These are phyloP conservation scores for Panonychus citri DNA, from an alignment of 1,140 invertebrate genomes.

Conservation along the genomic window DNA sequence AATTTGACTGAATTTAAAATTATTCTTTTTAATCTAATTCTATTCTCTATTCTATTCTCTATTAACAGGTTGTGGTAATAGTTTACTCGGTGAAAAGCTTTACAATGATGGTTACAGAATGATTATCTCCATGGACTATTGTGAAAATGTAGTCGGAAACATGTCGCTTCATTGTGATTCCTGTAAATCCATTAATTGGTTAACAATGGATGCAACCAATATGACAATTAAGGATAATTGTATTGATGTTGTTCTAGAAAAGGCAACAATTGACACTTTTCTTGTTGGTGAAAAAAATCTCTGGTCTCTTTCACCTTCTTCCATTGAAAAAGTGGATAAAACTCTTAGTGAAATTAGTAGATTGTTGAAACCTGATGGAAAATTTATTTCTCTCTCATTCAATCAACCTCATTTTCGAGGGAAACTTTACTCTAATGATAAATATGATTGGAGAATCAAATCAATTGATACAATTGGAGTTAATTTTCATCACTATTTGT, in stretches of 20 bases:
- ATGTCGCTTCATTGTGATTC: slow-evolving; percentile 19
- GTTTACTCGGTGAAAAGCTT: slow-evolving; percentile 25
- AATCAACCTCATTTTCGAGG: slow-evolving; percentile 28
- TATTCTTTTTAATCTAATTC: too few species aligned
- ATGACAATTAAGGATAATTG: slow-evolving; percentile 18
- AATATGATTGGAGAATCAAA: not conserved
- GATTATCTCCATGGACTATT: slow-evolving; percentile 28
- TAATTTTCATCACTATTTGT: not conserved
- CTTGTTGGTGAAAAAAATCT: slow-evolving; percentile 26
- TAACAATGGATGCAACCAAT: slow-evolving; percentile 23
- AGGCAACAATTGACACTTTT: slow-evolving; percentile 30
- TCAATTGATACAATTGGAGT: not conserved
- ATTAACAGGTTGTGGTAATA: slow-evolving; percentile 32
- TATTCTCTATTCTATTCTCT: too few species aligned
- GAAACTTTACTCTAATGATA: slow-evolving; percentile 18
- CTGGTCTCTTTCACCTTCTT: slow-evolving; percentile 23
- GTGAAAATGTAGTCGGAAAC: slow-evolving; percentile 24
- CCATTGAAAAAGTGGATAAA: slow-evolving; percentile 17
- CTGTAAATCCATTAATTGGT: slow-evolving; percentile 19
- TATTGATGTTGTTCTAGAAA: slow-evolving; percentile 30
- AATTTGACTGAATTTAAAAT: not conserved
- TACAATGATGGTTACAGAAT: slow-evolving; percentile 24
- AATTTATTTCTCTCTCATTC: slow-evolving; percentile 30
- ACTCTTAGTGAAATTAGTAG: slow-evolving; percentile 20
- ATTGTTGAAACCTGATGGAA: slow-evolving; percentile 23